These are phyloP conservation scores for Xanthorhoe spadicearia DNA, from an alignment of 2,888 invertebrate species.

Conservation along the genomic window DNA sequence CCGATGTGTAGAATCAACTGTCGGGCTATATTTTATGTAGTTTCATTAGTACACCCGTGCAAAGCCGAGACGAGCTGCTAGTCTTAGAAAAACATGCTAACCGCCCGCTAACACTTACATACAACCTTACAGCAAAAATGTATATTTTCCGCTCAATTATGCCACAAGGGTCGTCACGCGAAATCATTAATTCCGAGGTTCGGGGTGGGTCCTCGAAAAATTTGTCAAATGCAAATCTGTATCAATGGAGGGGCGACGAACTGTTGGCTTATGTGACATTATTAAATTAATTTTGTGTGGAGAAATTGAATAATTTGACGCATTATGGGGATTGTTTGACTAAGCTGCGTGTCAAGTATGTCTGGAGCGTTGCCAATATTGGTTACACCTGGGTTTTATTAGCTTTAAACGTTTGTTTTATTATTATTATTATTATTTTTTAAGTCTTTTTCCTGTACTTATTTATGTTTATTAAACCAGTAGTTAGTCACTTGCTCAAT, in stretches of 20 bases:
- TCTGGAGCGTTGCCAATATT: not conserved
- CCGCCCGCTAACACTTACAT: constrained; percentile 37
- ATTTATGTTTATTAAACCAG: too few relatives aligned
- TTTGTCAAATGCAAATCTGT: constrained; percentile 61
- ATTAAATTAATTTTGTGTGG: constrained; percentile 23
- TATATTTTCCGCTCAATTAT: constrained; percentile 65
- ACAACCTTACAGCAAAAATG: constrained; percentile 49
- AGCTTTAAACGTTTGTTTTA: not conserved
- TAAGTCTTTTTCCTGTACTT: too few relatives aligned
- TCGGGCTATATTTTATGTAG: too few relatives aligned
- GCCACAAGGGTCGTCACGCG: constrained; percentile 53
- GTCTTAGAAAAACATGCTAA: not conserved
- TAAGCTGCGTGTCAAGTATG: constrained; percentile 4
- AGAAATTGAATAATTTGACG: constrained; percentile 9
- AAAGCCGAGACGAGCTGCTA: too few relatives aligned
- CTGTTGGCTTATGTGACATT: constrained; percentile 31
- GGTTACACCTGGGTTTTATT: not conserved
- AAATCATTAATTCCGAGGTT: constrained; percentile 62
- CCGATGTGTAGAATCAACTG: too few relatives aligned
- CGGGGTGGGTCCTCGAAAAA: constrained; percentile 48
- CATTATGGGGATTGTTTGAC: not conserved
- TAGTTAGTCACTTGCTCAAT: too few relatives aligned
- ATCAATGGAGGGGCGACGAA: constrained; percentile 42
- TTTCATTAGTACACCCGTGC: too few relatives aligned
- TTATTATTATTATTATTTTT: too few relatives aligned